Conservation (phyloP, 2,797 vertebrate genomes). For the Psittacula derbiana region DNA sequence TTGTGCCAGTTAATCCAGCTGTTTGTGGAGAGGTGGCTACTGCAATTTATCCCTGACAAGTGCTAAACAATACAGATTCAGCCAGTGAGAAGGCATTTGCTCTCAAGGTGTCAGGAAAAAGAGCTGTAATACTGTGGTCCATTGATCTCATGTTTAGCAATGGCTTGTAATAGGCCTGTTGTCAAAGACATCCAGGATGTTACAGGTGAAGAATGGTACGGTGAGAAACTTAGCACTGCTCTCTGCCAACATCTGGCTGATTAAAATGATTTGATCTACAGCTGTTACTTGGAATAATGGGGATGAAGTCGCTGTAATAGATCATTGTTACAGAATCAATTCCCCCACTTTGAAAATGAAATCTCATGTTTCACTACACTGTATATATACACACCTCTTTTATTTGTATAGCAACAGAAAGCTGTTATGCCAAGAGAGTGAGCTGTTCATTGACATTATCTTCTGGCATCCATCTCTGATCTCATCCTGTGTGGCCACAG, state of each 20-base stretch:
- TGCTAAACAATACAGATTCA: neutral
- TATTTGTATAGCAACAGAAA: slow-evolving; percentile 3
- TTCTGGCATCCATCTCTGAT: neutral
- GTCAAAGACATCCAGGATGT: neutral
- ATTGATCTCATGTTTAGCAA: neutral
- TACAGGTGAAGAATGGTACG: neutral
- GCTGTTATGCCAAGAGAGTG: neutral
- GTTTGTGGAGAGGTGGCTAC: neutral
- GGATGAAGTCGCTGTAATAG: neutral
- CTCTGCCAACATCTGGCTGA: neutral
- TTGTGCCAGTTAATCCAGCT: neutral
- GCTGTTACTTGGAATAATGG: slow-evolving; percentile 8
- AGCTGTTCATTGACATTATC: neutral
- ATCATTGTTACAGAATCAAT: slow-evolving; percentile 5
- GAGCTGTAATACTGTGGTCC: neutral
- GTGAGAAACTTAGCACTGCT: neutral
- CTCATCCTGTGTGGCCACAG: neutral
- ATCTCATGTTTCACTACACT: neutral
- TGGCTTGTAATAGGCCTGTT: neutral
- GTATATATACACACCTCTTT: neutral
- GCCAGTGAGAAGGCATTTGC: neutral
- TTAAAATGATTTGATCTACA: neutral
- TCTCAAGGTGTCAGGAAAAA: neutral
- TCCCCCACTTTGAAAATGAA: neutral
- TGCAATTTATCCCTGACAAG: neutral